A percentile compares a stretch with the other conserved stretches of the same genome.
Conservation (phyloP, 1,140 invertebrate species). For the Pseudobourletiella spinata region DNA sequence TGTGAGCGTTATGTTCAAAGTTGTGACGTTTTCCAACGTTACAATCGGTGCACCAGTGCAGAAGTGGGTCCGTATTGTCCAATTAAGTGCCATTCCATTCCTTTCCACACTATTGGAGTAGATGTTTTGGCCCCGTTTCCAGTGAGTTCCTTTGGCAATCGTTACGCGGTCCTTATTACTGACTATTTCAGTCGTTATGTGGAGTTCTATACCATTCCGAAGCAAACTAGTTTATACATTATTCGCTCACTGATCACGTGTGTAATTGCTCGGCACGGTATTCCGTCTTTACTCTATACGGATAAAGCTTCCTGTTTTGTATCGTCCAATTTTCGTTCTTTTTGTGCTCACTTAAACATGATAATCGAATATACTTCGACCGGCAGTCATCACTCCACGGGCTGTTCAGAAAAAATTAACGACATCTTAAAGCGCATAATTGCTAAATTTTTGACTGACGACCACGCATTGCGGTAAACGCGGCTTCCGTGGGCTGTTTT, state of each 20-base stretch:
- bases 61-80: not conserved
- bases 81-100: not conserved
- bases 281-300: conserved; percentile 2
- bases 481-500: not conserved
- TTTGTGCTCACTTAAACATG: conserved; percentile 7
- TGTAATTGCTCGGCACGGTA: conserved; percentile 4
- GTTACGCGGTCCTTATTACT: not conserved
- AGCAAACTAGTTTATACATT: not conserved
- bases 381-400: not conserved
- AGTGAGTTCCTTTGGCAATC: not conserved
- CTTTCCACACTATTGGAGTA: conserved; percentile 9
- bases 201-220: not conserved
- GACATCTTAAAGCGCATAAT: not conserved
- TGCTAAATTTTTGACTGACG: not conserved
- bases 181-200: conserved; percentile 17
- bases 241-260: not conserved
- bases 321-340: not conserved
- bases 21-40: conserved; percentile 15
- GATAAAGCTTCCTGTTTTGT: conserved; percentile 5
- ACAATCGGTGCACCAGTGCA: not conserved
- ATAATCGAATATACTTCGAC: not conserved
- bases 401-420: not conserved
- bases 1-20: not conserved
- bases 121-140: conserved; percentile 20
- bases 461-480: not conserved